Evolutionary conservation across 2,888 invertebrate species (phyloP).

Genomic region (Eilema griseolum): DNA sequence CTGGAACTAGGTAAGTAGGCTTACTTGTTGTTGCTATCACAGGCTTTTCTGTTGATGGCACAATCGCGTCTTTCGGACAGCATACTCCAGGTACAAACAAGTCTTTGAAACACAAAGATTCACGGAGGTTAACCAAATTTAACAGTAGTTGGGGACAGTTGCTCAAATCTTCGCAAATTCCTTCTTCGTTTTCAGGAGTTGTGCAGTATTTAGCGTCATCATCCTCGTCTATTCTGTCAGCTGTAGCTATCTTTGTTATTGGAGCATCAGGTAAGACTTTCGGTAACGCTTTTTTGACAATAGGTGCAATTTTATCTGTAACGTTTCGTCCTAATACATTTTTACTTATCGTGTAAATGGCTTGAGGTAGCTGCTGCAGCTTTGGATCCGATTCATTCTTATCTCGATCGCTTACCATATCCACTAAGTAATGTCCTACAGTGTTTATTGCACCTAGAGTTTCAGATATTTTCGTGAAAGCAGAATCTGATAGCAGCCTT

Average conservation of each 20-base stretch:
- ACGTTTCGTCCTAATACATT: constrained; percentile 92
- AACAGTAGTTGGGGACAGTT: constrained; percentile 95
- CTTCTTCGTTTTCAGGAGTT: constrained; percentile 93
- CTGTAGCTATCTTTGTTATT: constrained; percentile 77
- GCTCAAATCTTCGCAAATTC: constrained; percentile 95
- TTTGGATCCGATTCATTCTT: constrained; percentile 78
- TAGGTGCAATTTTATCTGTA: constrained; percentile 93
- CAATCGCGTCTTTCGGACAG: constrained; percentile 89
- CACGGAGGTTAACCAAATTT: constrained; percentile 93
- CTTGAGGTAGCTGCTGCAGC: constrained; percentile 88
- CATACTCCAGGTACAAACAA: constrained; percentile 97
- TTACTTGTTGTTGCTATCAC: constrained; percentile 72
- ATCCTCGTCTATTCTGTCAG: constrained; percentile 79
- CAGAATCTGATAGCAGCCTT: constrained; percentile 87
- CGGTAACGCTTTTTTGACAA: constrained; percentile 85
- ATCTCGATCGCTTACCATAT: constrained; percentile 89
- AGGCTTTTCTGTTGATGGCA: constrained; percentile 72
- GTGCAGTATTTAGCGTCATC: constrained; percentile 90
- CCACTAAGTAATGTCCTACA: constrained; percentile 94
- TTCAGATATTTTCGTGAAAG: constrained; percentile 88
- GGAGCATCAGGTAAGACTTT: constrained; percentile 79
- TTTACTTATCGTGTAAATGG: constrained; percentile 93
- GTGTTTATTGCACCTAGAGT: constrained; percentile 94
- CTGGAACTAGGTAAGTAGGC: constrained; percentile 78
- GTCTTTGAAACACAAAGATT: constrained; percentile 96